A percentile compares a stretch with the other conserved stretches of the same genome.
Conservation (phyloP, 2,113 vertebrate genomes). For the Chloebia gouldiae region DNA sequence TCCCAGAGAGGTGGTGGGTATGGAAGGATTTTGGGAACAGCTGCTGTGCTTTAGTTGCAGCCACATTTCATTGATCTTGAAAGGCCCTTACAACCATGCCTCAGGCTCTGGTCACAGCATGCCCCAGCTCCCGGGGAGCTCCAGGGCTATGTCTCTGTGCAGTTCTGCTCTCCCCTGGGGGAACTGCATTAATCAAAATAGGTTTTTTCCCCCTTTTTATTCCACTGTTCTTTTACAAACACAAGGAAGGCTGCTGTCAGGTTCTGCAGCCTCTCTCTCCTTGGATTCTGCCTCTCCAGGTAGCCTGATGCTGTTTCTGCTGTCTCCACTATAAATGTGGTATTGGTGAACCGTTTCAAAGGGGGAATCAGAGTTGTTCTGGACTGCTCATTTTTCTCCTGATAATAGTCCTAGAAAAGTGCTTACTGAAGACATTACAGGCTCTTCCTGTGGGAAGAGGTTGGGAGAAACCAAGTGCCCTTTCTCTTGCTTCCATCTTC, state of each 20-base stretch:
- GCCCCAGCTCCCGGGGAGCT: accelerated
- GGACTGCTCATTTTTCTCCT: neutral
- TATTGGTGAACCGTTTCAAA: neutral
- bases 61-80: neutral
- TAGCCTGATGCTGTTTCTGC: neutral
- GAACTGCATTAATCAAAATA: neutral
- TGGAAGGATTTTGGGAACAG: neutral
- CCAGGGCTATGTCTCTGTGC: neutral
- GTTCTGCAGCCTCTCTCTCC: neutral
- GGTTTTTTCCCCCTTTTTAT: accelerated
- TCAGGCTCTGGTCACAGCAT: neutral
- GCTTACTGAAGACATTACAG: neutral
- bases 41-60: neutral
- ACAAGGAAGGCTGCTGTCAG: neutral
- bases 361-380: neutral
- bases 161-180: neutral
- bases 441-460: neutral
- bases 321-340: neutral
- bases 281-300: neutral
- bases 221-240: neutral
- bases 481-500: neutral
- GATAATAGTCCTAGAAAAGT: neutral
- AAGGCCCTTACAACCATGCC: accelerated
- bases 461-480: neutral
- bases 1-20: neutral